These are phyloP conservation scores for Cheilosia urbana DNA, from an alignment of 2,888 invertebrate species.

Conservation along the genomic window DNA sequence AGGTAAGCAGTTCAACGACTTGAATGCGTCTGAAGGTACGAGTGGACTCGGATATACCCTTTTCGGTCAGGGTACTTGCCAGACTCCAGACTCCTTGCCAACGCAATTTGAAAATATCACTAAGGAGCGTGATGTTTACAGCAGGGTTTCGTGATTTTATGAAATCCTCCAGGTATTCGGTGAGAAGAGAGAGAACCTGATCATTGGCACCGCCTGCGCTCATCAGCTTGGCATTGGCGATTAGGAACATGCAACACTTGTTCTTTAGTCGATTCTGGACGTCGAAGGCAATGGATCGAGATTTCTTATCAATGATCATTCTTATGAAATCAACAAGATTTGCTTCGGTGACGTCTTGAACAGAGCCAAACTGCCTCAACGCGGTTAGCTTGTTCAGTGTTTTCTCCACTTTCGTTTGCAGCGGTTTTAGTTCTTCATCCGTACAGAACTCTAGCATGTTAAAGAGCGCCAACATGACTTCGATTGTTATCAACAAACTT, in stretches of 20 bases:
- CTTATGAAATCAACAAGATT: constrained; percentile 78
- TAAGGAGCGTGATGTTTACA: constrained; percentile 88
- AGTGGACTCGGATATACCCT: constrained; percentile 86
- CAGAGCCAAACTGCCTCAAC: constrained; percentile 75
- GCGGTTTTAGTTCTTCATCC: constrained; percentile 87
- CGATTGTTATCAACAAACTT: constrained; percentile 87
- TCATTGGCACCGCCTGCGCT: constrained; percentile 40
- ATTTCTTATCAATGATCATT: constrained; percentile 79
- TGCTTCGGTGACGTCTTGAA: constrained; percentile 77
- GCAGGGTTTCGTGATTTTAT: constrained; percentile 79
- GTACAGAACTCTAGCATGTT: constrained; percentile 89
- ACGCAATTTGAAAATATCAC: constrained; percentile 86
- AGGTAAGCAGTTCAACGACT: constrained; percentile 87
- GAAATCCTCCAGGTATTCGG: constrained; percentile 79
- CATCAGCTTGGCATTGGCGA: constrained; percentile 76
- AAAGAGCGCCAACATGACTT: constrained; percentile 88
- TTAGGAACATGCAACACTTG: constrained; percentile 79
- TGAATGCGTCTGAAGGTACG: constrained; percentile 88
- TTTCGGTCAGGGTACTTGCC: constrained; percentile 85
- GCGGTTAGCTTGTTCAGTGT: constrained; percentile 78
- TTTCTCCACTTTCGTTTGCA: constrained; percentile 86
- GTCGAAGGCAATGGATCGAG: constrained; percentile 76
- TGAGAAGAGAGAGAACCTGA: constrained; percentile 76
- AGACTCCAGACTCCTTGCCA: constrained; percentile 88
- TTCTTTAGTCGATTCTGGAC: constrained; percentile 78